Evolutionary conservation across 2,888 invertebrate genomes (phyloP).

Genomic region (Lamellibrachia satsuma): DNA sequence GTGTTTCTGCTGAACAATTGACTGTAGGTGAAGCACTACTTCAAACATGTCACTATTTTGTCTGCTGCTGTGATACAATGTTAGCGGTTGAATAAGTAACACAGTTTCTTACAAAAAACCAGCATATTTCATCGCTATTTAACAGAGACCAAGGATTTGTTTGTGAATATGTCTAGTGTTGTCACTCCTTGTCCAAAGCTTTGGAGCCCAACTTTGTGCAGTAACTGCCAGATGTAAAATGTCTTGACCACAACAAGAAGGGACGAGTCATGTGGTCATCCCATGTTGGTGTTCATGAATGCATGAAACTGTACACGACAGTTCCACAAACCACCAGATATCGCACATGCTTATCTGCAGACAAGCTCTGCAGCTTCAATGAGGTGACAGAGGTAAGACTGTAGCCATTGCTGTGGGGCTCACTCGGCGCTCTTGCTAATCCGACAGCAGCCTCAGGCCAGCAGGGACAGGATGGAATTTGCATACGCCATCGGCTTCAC

Average conservation of each 20-base stretch:
- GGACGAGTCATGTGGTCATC: neutral
- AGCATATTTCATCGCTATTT: neutral
- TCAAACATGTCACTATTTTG: neutral
- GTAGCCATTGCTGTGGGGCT: neutral
- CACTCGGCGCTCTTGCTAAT: neutral
- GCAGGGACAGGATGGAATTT: constrained; percentile 66
- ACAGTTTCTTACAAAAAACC: neutral
- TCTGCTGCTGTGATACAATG: neutral
- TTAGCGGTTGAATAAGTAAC: neutral
- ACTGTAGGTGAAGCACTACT: neutral
- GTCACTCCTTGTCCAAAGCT: neutral
- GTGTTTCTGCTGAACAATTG: neutral
- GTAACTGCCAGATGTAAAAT: neutral
- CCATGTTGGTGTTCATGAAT: neutral
- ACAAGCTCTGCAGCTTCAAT: neutral
- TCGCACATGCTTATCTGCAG: neutral
- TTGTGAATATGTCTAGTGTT: neutral
- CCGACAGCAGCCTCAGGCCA: constrained; percentile 33
- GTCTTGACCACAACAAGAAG: neutral
- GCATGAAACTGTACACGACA: neutral
- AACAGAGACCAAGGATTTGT: neutral
- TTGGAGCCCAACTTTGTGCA: neutral
- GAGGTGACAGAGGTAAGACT: neutral
- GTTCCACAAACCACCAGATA: neutral
- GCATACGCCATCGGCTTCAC: constrained; percentile 98